Evolutionary conservation across 2,888 invertebrate species (phyloP).

Genomic region (Actias luna): DNA sequence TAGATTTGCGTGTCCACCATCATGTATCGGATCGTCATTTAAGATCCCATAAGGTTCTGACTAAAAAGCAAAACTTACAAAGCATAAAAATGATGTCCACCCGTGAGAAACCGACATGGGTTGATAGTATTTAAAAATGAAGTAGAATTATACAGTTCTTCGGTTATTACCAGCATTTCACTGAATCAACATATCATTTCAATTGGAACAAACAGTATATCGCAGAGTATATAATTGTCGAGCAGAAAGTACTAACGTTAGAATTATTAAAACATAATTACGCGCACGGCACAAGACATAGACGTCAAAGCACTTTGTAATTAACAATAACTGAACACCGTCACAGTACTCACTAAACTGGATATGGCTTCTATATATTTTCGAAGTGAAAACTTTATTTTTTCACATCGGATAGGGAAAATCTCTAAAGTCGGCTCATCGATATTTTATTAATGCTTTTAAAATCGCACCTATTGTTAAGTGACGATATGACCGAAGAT

Average conservation of each 20-base stretch:
- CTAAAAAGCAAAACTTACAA: no score
- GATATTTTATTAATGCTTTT: no score
- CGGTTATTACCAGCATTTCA: not conserved
- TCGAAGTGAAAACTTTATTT: no score
- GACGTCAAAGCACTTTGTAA: slow-evolving; percentile 7
- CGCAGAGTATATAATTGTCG: not conserved
- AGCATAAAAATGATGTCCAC: no score
- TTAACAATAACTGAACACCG: not conserved
- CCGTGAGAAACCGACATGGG: no score
- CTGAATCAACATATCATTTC: not conserved
- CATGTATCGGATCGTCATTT: no score
- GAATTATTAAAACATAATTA: slow-evolving; percentile 7
- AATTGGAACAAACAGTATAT: not conserved
- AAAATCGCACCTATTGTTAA: no score
- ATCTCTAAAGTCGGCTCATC: no score
- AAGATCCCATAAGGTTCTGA: no score
- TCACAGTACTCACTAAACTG: not conserved
- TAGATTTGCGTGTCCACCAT: no score
- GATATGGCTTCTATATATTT: not conserved
- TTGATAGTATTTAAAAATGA: not conserved
- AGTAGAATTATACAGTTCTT: not conserved
- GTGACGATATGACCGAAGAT: no score
- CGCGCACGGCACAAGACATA: slow-evolving; percentile 4
- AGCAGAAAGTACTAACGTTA: not conserved
- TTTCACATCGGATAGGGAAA: no score